A percentile compares a stretch with the other conserved stretches of the same genome.
phyloP scores from a whole-genome alignment of 2,888 invertebrate species.

The Amblyjoppa proteus region DNA sequence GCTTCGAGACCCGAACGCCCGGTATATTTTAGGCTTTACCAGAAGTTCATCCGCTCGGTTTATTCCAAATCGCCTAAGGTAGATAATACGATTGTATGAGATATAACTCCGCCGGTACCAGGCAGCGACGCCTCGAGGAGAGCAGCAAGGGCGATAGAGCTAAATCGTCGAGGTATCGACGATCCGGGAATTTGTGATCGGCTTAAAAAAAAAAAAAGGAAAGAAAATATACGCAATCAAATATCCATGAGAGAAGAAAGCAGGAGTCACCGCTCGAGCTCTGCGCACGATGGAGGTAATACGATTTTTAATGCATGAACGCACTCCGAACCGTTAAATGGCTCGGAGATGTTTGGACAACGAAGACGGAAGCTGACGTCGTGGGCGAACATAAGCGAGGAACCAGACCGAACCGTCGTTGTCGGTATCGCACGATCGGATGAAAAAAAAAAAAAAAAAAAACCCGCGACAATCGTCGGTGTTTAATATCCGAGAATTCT shows the following conservation, averaged over 20 bases:
- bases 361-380: conserved; percentile 2
- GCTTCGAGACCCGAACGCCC: not conserved
- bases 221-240: conserved; percentile 17
- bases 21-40: not conserved
- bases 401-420: not conserved
- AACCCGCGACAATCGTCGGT: no score
- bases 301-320: conserved; percentile 23
- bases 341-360: conserved; percentile 12
- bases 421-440: not conserved
- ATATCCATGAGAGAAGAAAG: conserved; percentile 18
- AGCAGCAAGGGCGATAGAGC: conserved; percentile 2
- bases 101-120: conserved; percentile 4
- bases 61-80: not conserved
- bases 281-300: not conserved
- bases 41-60: not conserved
- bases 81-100: not conserved
- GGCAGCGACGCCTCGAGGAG: conserved; percentile 14
- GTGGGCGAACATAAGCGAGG: not conserved
- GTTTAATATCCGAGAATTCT: no score
- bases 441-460: no score
- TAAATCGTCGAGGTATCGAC: conserved; percentile 48
- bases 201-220: not conserved
- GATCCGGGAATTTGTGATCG: conserved; percentile 33
- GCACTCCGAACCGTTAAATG: conserved; percentile 23
- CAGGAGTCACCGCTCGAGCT: not conserved